phyloP scores from a whole-genome alignment of 2,888 invertebrate species.

The Drosophila melanosoma region DNA sequence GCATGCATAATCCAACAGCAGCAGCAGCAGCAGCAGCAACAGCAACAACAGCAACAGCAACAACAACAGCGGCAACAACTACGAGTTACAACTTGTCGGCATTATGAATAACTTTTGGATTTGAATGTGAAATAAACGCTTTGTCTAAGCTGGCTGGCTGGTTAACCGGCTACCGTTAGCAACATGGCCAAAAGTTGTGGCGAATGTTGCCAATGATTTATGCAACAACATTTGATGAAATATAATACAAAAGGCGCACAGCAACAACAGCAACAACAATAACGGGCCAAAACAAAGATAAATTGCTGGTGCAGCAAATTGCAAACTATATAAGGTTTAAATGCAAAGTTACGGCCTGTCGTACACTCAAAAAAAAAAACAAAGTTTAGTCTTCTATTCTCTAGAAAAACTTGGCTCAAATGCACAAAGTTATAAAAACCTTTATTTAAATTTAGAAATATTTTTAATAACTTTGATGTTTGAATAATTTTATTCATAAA shows the following conservation, averaged over 20 bases:
- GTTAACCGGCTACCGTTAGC: conserved; percentile 70
- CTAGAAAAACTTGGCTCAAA: neutral
- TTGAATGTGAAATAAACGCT: conserved; percentile 81
- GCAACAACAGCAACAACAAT: conserved; percentile 45
- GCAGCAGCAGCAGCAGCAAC: conserved; percentile 34
- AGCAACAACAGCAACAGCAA: conserved; percentile 21
- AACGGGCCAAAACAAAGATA: conserved; percentile 66
- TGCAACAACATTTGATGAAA: conserved; percentile 79
- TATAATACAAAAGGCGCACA: conserved; percentile 74
- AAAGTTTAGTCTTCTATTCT: neutral
- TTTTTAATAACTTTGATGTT: neutral
- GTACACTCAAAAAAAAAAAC: conserved; percentile 9
- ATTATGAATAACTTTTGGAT: conserved; percentile 79
- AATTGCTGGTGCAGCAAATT: conserved; percentile 72
- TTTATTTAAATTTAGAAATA: neutral
- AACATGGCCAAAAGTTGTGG: conserved; percentile 58
- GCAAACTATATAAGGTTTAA: conserved; percentile 75
- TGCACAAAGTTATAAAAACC: neutral
- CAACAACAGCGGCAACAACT: conserved; percentile 20
- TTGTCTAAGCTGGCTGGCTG: conserved; percentile 63
- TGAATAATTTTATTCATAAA: neutral
- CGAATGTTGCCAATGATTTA: conserved; percentile 71
- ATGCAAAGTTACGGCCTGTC: conserved; percentile 59
- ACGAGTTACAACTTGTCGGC: conserved; percentile 62
- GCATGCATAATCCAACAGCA: conserved; percentile 53